Conservation (phyloP, 1,140 invertebrate species). For the Penaeus indicus region DNA sequence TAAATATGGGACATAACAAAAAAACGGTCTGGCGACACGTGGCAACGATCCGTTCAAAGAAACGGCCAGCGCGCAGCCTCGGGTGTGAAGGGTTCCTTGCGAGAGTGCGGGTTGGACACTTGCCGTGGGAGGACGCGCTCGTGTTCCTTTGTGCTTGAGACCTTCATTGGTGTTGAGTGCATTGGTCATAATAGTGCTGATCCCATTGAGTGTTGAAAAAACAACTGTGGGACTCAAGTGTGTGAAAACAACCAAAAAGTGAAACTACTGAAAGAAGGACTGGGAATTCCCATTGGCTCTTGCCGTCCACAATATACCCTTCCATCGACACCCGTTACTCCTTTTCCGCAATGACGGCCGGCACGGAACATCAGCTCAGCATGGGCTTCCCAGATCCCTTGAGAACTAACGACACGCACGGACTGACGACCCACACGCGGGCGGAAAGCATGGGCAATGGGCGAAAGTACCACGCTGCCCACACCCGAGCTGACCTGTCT, state of each 20-base stretch:
- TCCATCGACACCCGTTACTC: background rate
- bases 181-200: background rate
- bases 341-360: background rate
- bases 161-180: background rate
- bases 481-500: background rate
- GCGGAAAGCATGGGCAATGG: background rate
- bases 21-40: background rate
- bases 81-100: too few relatives aligned
- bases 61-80: background rate
- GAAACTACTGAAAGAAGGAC: background rate
- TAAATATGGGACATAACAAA: too few relatives aligned
- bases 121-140: background rate
- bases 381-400: conserved; percentile 51
- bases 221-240: too few relatives aligned
- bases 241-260: too few relatives aligned
- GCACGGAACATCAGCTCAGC: background rate
- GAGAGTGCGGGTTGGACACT: conserved; percentile 44
- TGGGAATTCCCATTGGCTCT: background rate
- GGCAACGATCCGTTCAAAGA: conserved; percentile 18
- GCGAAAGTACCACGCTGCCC: conserved; percentile 14
- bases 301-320: background rate
- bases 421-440: background rate
- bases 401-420: conserved; percentile 29
- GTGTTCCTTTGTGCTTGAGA: background rate
- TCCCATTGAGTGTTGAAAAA: background rate